These are phyloP conservation scores for Tragelaphus scriptus DNA, from an alignment of 2,113 vertebrate genomes.

Conservation along the genomic window DNA sequence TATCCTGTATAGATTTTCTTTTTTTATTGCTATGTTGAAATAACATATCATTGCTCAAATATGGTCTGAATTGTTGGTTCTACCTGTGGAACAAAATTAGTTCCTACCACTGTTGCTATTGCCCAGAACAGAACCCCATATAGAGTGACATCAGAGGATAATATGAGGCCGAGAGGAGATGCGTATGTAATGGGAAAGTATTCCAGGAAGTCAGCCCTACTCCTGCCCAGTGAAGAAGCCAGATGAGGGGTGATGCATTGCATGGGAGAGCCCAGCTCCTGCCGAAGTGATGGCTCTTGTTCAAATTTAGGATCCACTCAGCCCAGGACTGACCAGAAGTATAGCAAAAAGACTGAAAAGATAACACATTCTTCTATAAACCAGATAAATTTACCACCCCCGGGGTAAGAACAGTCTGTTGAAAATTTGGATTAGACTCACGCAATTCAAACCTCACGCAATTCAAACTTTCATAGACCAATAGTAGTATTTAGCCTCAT, in stretches of 20 bases:
- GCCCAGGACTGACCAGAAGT: background rate
- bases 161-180: too few relatives aligned
- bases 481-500: background rate
- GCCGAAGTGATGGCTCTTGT: fast-evolving
- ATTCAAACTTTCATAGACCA: background rate
- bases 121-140: background rate
- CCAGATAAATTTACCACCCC: background rate
- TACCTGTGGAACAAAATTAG: background rate
- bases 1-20: background rate
- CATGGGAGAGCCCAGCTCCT: background rate
- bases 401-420: background rate
- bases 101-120: background rate
- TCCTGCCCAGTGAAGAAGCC: background rate
- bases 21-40: background rate
- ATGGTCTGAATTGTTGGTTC: background rate
- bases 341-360: background rate
- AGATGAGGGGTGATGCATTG: background rate
- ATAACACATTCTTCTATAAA: background rate
- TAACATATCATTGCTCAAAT: background rate
- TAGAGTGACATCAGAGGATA: background rate
- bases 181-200: background rate
- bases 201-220: background rate
- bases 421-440: background rate
- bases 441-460: background rate
- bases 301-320: background rate